Conservation (phyloP, 1,140 invertebrate genomes). For the Gonatopus flavifemur region DNA sequence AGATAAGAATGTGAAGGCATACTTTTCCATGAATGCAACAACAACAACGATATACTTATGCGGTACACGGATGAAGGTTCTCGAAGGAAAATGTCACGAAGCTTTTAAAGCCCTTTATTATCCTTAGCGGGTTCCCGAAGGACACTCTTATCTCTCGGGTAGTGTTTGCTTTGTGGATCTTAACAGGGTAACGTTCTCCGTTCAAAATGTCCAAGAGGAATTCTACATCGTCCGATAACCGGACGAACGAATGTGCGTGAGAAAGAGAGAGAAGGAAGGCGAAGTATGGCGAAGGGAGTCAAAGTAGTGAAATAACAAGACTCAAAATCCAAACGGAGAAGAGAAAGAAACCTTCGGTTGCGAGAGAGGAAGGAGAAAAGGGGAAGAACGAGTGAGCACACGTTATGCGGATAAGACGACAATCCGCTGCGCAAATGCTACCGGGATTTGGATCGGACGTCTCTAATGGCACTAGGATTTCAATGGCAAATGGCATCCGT, state of each 20-base stretch:
- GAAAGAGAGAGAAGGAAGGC: constrained; percentile 8
- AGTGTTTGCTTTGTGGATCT: constrained; percentile 43
- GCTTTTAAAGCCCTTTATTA: constrained; percentile 47
- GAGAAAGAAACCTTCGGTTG: not conserved
- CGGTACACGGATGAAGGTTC: not conserved
- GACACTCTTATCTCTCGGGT: constrained; percentile 35
- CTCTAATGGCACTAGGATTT: constrained; percentile 46
- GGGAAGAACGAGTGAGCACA: not conserved
- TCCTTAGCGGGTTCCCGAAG: constrained; percentile 37
- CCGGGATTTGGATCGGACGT: constrained; percentile 40
- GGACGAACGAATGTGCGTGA: constrained; percentile 2
- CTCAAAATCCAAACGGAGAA: constrained; percentile 16
- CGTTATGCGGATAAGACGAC: constrained; percentile 32
- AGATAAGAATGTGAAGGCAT: too few species aligned
- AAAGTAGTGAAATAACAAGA: constrained; percentile 32
- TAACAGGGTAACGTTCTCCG: constrained; percentile 35
- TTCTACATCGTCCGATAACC: constrained; percentile 17
- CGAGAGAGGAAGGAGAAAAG: constrained; percentile 8
- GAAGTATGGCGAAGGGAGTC: not conserved
- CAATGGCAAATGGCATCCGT: constrained; percentile 41
- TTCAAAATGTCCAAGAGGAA: constrained; percentile 28
- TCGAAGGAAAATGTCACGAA: constrained; percentile 21
- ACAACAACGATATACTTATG: not conserved
- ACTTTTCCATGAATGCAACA: too few species aligned
- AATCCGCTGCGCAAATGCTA: constrained; percentile 40